Evolutionary conservation across 2,113 vertebrate genomes (phyloP).

Genomic region (Lates calcarifer): DNA sequence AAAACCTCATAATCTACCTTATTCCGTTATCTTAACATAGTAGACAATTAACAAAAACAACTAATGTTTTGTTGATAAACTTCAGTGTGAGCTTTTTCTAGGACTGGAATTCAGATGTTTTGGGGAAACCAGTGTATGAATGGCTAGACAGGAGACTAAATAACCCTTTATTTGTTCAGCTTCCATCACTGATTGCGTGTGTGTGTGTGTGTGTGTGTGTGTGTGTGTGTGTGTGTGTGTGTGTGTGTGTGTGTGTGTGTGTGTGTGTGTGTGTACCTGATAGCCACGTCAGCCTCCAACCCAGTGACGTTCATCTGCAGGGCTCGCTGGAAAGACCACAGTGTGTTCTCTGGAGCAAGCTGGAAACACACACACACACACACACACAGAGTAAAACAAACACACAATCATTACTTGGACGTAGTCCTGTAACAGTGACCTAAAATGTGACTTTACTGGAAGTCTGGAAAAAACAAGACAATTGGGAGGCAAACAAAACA

Average conservation of each 20-base stretch:
- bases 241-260: not conserved
- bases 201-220: not conserved
- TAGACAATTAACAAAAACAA: not conserved
- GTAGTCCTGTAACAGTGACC: not conserved
- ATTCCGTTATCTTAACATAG: not conserved
- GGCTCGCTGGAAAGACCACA: slow-evolving; percentile 95
- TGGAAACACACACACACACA: slow-evolving; percentile 66
- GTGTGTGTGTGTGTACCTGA: slow-evolving; percentile 86
- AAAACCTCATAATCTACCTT: not conserved
- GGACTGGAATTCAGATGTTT: not conserved
- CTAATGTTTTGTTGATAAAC: not conserved
- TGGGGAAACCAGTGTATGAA: slow-evolving; percentile 35
- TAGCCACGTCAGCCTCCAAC: slow-evolving; percentile 90
- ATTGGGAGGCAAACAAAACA: not conserved
- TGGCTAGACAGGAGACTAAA: slow-evolving; percentile 44
- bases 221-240: not conserved
- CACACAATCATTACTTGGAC: not conserved
- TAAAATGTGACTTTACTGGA: slow-evolving; percentile 1
- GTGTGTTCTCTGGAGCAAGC: slow-evolving; percentile 96
- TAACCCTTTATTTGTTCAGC: slow-evolving; percentile 24
- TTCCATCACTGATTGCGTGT: not conserved
- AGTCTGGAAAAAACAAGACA: not conserved
- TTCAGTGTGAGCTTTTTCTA: not conserved
- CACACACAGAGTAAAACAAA: slow-evolving; percentile 17
- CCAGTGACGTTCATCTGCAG: slow-evolving; percentile 90